Conservation (phyloP, 2,888 invertebrate species). For the Tyria jacobaeae region DNA sequence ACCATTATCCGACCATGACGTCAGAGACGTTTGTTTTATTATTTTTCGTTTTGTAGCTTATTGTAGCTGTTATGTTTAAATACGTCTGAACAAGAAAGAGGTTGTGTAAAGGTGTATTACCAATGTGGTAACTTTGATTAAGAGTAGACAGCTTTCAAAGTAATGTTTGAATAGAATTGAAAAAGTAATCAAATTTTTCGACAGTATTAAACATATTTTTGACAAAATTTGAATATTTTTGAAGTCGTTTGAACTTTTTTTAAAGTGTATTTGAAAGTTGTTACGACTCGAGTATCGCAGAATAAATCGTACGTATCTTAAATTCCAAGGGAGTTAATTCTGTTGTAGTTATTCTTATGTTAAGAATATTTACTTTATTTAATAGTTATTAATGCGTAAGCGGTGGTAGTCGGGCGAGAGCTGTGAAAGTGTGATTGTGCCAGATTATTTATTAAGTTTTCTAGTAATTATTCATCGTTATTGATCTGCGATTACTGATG, state of each 20-base stretch:
- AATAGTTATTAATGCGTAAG: constrained; percentile 62
- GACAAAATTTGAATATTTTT: constrained; percentile 1
- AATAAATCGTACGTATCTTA: constrained; percentile 43
- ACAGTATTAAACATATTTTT: neutral
- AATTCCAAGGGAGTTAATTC: constrained; percentile 68
- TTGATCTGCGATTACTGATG: constrained; percentile 70
- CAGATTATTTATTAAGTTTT: constrained; percentile 69
- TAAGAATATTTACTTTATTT: constrained; percentile 79
- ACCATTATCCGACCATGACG: constrained; percentile 14
- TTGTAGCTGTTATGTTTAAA: constrained; percentile 28
- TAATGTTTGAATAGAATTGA: constrained; percentile 20
- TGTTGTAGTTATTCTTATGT: constrained; percentile 83
- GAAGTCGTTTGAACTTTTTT: neutral
- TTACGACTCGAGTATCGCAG: constrained; percentile 28
- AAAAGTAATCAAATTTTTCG: constrained; percentile 10
- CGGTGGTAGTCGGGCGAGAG: constrained; percentile 55
- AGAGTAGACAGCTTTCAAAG: constrained; percentile 32
- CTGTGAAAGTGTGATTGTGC: constrained; percentile 73
- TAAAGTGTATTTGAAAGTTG: constrained; percentile 34
- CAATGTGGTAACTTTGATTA: constrained; percentile 28
- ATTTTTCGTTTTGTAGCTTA: constrained; percentile 29
- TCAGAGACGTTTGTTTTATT: constrained; percentile 25
- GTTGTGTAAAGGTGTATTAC: constrained; percentile 39
- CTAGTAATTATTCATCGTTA: constrained; percentile 58
- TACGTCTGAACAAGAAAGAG: constrained; percentile 43